Conservation (phyloP, 2,113 vertebrate genomes). For the Brachyhypopomus occidentalis region DNA sequence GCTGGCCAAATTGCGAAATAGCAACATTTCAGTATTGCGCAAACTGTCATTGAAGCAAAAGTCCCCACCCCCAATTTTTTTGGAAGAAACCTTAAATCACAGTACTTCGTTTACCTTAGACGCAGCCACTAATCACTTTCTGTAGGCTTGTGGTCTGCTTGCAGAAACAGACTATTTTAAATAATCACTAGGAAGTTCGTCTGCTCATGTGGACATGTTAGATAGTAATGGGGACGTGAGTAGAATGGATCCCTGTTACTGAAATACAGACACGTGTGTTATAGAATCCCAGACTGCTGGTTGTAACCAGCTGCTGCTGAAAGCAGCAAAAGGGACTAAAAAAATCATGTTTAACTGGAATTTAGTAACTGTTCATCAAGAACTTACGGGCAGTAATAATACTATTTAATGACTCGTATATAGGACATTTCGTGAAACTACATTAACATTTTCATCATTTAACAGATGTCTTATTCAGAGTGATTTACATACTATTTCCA, state of each 20-base stretch:
- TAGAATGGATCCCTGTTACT: neutral
- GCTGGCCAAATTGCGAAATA: constrained; percentile 58
- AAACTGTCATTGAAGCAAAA: neutral
- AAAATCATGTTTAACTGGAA: too few species aligned
- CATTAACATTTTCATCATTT: too few species aligned
- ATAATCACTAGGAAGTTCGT: constrained; percentile 3
- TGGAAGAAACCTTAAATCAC: neutral
- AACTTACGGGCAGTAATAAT: too few species aligned
- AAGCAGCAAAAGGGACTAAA: too few species aligned
- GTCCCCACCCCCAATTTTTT: neutral
- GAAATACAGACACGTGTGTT: neutral
- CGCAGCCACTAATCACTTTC: neutral
- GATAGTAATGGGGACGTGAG: neutral
- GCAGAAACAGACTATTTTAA: constrained; percentile 3
- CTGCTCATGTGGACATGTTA: neutral
- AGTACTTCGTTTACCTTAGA: neutral
- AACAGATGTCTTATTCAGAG: too few species aligned
- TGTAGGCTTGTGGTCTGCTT: neutral
- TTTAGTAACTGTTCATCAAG: too few species aligned
- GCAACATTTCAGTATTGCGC: neutral
- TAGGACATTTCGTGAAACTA: too few species aligned
- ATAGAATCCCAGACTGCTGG: neutral
- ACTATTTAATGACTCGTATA: too few species aligned
- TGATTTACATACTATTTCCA: too few species aligned
- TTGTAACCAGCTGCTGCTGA: neutral